A percentile compares a stretch with the other conserved stretches of the same genome.
phyloP scores from a whole-genome alignment of 2,888 invertebrate species.

The Willowsia nigromaculata region DNA sequence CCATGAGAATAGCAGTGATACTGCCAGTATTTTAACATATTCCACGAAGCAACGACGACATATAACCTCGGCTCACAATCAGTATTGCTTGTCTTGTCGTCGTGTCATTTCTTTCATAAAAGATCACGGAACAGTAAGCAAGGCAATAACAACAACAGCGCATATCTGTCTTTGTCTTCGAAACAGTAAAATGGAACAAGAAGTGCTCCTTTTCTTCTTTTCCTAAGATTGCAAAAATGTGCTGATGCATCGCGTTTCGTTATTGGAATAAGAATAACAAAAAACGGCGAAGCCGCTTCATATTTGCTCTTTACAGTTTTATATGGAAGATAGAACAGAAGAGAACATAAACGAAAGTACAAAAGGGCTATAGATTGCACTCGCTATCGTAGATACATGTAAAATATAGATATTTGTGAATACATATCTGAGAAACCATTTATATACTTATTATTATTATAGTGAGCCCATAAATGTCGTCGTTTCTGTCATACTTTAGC shows the following conservation, averaged over 20 bases:
- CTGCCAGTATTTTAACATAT: not conserved
- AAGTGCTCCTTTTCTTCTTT: not conserved
- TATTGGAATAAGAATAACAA: constrained; percentile 27
- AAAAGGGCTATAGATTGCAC: not conserved
- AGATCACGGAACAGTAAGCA: constrained; percentile 38
- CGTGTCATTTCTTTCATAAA: constrained; percentile 44
- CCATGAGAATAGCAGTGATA: not conserved
- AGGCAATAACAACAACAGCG: constrained; percentile 15
- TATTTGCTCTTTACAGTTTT: not conserved
- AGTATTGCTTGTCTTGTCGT: constrained; percentile 20
- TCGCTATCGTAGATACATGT: too few species aligned
- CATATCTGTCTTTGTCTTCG: constrained; percentile 15
- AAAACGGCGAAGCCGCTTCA: not conserved
- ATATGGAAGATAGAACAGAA: not conserved
- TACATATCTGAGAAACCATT: not conserved
- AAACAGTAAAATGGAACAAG: not conserved
- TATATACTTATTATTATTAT: constrained; percentile 9
- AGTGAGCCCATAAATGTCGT: constrained; percentile 32
- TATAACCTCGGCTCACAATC: constrained; percentile 11
- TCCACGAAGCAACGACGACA: not conserved
- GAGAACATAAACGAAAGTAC: not conserved
- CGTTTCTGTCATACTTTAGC: constrained; percentile 28
- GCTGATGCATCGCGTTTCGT: constrained; percentile 46
- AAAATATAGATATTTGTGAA: not conserved
- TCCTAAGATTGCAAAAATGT: constrained; percentile 46